Base-by-base conservation (phyloP, 2,888 invertebrate species). In the Temnothorax unifasciatus region DNA sequence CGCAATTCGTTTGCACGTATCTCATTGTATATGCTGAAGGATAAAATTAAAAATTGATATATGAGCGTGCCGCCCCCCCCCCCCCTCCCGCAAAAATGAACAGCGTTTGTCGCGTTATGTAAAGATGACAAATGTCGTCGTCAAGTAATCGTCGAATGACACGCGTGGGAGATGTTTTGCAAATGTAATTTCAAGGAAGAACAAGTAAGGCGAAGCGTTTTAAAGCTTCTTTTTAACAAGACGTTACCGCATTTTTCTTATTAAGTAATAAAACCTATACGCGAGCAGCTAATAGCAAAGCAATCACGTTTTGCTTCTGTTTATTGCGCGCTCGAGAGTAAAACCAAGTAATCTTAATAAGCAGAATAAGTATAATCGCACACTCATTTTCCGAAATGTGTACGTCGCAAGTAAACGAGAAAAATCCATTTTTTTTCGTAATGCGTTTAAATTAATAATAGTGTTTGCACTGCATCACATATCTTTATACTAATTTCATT, bases 401-500 rank as follows among this genome's bases (percentile, higher is more conserved):
- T 18, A 15, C 9, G 8, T 25, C 13, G 34, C 11, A 18, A 44
- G n/a, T 47, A 47, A 77, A 57, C n/a, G 15, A 76, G 15, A 59
- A 34, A 79, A 34, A 44, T 21, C 0, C 8, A 57, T 79, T 59
- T 79, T 68, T 59, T 75, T 11, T 29, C 29, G 13, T 15, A 41
- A 52, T 50, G 3, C 0, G 13, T 59, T 47, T 47, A 57, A 47
- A 18, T 63, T 38, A 76, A 76, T 47, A 69, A 68, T 15, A 57
- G 9, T 34, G 11, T 50, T 9, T 83, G 11, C 34, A 11, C 4
- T 9, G 6, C 21, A 21, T 47, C 25, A 38, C 6, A 1, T 44
- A 2, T 47, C 66, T 68, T 66, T 41, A 61, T 86, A 84, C 68
- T 68, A 81, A 85, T 83, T 61, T 34, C 59, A 57, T 52, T 71